Percentiles rank a stretch among this genome's conserved stretches.
phyloP scores from a whole-genome alignment of 2,888 invertebrate species.

The Formica aserva region DNA sequence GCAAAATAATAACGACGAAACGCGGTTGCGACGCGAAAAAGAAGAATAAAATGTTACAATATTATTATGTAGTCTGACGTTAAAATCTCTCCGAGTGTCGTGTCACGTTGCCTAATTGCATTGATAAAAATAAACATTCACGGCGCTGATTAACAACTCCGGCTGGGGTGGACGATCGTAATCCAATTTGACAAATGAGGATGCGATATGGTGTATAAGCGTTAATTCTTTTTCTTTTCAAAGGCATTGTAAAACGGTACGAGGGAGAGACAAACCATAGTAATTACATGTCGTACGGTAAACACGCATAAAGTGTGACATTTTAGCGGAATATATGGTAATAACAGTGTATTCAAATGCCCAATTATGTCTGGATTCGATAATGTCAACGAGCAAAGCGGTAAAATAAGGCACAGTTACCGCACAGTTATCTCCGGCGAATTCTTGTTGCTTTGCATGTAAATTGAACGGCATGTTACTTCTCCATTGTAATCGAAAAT shows the following conservation, averaged over 20 bases:
- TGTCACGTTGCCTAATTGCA: constrained; percentile 8
- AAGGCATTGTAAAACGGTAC: constrained; percentile 4
- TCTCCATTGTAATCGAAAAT: constrained; percentile 45
- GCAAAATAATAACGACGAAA: constrained; percentile 47
- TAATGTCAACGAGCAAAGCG: constrained; percentile 56
- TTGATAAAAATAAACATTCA: constrained; percentile 31
- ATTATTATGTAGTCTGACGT: constrained; percentile 12
- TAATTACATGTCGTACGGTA: constrained; percentile 56
- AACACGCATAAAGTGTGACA: constrained; percentile 59
- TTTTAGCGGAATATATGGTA: constrained; percentile 61
- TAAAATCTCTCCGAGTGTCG: constrained; percentile 14
- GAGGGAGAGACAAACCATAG: background rate
- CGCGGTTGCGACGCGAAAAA: constrained; percentile 11
- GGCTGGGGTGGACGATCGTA: constrained; percentile 11
- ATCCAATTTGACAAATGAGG: constrained; percentile 42
- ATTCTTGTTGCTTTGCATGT: constrained; percentile 40
- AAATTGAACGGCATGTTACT: constrained; percentile 60
- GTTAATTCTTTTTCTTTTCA: constrained; percentile 31
- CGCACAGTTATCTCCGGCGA: constrained; percentile 49
- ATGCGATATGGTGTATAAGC: background rate
- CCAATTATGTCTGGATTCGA: constrained; percentile 62
- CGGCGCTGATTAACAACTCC: constrained; percentile 6
- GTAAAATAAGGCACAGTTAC: constrained; percentile 65
- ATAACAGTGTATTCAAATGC: constrained; percentile 64
- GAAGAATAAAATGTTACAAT: constrained; percentile 41